A percentile compares a stretch with the other conserved stretches of the same genome.
These are phyloP conservation scores for Apodemia hepburni DNA, from an alignment of 2,888 invertebrate genomes.

Conservation along the genomic window DNA sequence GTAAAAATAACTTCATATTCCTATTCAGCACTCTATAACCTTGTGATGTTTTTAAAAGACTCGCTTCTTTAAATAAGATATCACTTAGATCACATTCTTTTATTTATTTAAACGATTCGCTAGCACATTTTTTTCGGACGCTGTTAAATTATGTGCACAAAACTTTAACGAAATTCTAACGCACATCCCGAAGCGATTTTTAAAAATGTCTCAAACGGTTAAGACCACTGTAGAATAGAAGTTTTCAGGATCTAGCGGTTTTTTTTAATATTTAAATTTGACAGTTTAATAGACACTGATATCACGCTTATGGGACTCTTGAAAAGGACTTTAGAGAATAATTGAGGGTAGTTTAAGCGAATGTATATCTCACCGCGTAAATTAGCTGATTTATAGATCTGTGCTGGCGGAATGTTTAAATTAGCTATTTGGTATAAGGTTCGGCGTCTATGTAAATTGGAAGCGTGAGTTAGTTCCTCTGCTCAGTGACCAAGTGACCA, in stretches of 20 bases:
- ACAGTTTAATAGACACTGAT: background rate
- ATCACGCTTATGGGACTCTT: background rate
- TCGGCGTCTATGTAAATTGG: background rate
- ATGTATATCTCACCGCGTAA: conserved; percentile 63
- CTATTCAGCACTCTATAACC: conserved; percentile 29
- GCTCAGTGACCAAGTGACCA: conserved; percentile 4
- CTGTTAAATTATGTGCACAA: conserved; percentile 32
- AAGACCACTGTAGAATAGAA: conserved; percentile 28
- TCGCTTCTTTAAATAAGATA: conserved; percentile 28
- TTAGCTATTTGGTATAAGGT: conserved; percentile 21
- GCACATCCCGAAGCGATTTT: conserved; percentile 48
- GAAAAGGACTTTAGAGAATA: conserved; percentile 34
- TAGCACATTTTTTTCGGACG: conserved; percentile 29
- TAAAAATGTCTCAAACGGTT: conserved; percentile 56
- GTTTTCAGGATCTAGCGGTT: conserved; percentile 16
- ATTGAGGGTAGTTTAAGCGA: conserved; percentile 55
- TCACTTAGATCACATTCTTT: conserved; percentile 26
- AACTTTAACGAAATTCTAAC: conserved; percentile 36
- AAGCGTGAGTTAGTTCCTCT: background rate
- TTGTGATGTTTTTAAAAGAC: conserved; percentile 56
- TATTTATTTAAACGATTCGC: conserved; percentile 27
- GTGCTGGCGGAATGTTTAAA: conserved; percentile 45
- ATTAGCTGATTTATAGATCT: conserved; percentile 55
- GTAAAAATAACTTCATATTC: background rate
- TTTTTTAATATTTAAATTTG: background rate